Evolutionary conservation across 2,797 vertebrate genomes (phyloP).

Genomic region (Eidolon dupreanum): DNA sequence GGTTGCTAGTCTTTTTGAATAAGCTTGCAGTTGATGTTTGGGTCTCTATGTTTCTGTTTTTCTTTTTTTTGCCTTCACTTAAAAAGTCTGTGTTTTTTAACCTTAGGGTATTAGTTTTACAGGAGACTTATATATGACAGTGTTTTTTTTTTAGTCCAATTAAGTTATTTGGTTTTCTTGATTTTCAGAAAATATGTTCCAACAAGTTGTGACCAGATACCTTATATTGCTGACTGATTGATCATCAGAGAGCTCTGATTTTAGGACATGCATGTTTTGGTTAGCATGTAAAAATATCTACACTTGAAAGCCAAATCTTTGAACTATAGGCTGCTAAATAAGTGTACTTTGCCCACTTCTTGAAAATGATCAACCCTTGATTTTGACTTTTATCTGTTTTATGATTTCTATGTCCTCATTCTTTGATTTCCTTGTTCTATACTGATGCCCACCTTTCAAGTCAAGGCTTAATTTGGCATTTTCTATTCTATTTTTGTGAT

Average conservation of each 20-base stretch:
- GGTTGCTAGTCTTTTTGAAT: slow-evolving; percentile 31
- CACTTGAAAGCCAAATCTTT: background rate
- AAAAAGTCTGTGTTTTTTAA: background rate
- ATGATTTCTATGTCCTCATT: background rate
- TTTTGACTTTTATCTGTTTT: background rate
- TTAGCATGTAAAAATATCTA: background rate
- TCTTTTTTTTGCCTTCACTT: background rate
- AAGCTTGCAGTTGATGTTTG: slow-evolving; percentile 7
- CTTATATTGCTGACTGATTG: background rate
- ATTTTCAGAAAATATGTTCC: slow-evolving; percentile 37
- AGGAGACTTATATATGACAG: background rate
- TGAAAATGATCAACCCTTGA: background rate
- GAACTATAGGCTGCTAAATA: background rate
- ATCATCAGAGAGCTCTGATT: background rate
- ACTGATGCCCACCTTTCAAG: background rate
- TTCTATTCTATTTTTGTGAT: background rate
- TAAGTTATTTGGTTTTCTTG: slow-evolving; percentile 53
- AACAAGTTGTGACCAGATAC: background rate
- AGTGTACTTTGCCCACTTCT: background rate
- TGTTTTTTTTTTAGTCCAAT: background rate
- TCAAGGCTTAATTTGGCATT: background rate
- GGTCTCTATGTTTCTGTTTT: background rate
- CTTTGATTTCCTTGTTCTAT: background rate
- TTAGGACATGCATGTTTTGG: background rate
- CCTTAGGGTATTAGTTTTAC: slow-evolving; percentile 3